These are phyloP conservation scores for Numenius phaeopus DNA, from an alignment of 2,797 vertebrate genomes.

Conservation along the genomic window DNA sequence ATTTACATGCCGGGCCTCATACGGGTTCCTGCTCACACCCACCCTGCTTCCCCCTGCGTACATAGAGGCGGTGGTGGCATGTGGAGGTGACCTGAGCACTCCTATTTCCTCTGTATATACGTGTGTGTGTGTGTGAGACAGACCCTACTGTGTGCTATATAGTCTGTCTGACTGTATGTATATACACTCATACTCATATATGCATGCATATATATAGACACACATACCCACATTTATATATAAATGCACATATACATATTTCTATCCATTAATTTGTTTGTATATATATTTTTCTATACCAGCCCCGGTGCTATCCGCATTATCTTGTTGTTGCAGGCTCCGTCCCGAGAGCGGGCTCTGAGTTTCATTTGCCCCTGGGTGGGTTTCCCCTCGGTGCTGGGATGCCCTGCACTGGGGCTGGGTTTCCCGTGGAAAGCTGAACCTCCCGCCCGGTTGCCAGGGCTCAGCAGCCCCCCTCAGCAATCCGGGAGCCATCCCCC, in stretches of 20 bases:
- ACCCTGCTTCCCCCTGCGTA: neutral
- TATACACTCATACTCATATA: rapidly evolving
- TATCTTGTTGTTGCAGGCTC: neutral
- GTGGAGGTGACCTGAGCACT: neutral
- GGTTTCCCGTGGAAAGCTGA: neutral
- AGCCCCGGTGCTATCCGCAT: neutral
- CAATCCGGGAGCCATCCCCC: neutral
- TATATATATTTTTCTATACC: neutral
- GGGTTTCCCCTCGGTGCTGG: neutral
- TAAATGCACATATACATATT: rapidly evolving
- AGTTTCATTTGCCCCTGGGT: neutral
- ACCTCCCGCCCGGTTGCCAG: neutral
- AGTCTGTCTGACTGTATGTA: neutral
- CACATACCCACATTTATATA: rapidly evolving
- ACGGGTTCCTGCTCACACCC: neutral
- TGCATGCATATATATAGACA: neutral
- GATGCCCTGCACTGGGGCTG: neutral
- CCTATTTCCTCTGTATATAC: rapidly evolving
- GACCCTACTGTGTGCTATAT: neutral
- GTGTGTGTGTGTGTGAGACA: neutral
- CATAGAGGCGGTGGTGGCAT: rapidly evolving
- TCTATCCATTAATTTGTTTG: neutral
- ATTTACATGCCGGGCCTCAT: neutral
- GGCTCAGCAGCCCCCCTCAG: neutral
- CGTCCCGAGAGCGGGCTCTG: neutral